phyloP scores from a whole-genome alignment of 2,113 vertebrate species.

The Nothoprocta perdicaria region DNA sequence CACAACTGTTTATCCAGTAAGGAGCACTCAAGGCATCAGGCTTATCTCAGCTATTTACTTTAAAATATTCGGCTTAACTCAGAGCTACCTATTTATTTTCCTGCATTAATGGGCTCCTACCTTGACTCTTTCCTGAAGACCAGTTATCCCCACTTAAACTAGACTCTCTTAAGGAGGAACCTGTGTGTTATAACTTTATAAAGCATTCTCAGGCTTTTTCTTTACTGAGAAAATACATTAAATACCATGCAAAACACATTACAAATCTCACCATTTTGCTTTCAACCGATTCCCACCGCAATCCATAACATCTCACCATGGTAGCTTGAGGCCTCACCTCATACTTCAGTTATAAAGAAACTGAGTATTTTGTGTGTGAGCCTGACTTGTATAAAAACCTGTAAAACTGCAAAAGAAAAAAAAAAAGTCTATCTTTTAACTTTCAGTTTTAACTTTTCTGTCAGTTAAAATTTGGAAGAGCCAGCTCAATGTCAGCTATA shows the following conservation, averaged over 20 bases:
- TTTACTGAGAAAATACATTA: not conserved
- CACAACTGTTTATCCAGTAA: slow-evolving; percentile 57
- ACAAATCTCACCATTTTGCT: not conserved
- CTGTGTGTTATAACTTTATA: slow-evolving; percentile 5
- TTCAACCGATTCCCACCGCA: not conserved
- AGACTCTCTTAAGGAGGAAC: not conserved
- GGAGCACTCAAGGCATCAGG: slow-evolving; percentile 31
- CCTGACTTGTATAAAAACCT: not conserved
- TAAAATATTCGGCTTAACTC: slow-evolving; percentile 24
- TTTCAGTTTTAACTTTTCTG: not conserved
- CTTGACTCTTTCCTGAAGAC: slow-evolving; percentile 6
- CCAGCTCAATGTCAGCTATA: not conserved
- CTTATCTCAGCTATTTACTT: slow-evolving; percentile 47
- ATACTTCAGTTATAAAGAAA: not conserved
- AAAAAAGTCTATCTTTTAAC: not conserved
- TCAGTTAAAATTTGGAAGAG: not conserved
- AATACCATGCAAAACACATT: not conserved
- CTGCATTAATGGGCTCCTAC: slow-evolving; percentile 4
- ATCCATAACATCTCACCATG: not conserved
- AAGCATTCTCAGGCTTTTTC: not conserved
- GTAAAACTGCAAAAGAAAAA: not conserved
- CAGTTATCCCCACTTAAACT: not conserved
- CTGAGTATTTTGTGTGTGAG: not conserved
- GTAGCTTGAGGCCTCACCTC: not conserved
- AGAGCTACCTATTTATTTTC: slow-evolving; percentile 46